Evolutionary conservation across 2,797 vertebrate species (phyloP).

Genomic region (Pseudochaenichthys georgianus): DNA sequence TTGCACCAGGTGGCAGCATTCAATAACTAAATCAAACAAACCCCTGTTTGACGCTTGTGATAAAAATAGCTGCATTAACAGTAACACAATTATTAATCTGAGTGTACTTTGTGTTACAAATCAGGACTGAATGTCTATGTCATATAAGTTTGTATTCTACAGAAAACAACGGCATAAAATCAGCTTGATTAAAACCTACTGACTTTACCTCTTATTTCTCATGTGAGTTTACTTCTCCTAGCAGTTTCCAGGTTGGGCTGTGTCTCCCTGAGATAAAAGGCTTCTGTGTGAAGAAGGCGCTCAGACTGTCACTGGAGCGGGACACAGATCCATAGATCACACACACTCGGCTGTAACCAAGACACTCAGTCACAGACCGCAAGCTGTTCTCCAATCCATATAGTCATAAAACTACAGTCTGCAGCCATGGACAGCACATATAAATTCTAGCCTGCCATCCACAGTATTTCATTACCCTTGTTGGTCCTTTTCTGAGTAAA

Average conservation of each 20-base stretch:
- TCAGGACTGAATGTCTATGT: neutral
- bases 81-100: neutral
- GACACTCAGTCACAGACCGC: conserved; percentile 59
- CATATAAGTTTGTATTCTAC: neutral
- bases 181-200: neutral
- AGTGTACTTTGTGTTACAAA: neutral
- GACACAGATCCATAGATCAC: conserved; percentile 75
- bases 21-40: conserved; percentile 29
- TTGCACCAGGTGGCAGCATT: conserved; percentile 66
- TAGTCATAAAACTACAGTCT: conserved; percentile 68
- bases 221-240: conserved; percentile 8
- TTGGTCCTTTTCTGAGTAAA: conserved; percentile 10
- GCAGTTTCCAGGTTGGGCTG: conserved; percentile 38
- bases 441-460: conserved; percentile 52
- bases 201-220: neutral
- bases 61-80: neutral
- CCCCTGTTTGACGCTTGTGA: neutral
- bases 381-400: conserved; percentile 66
- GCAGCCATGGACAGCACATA: conserved; percentile 57
- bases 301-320: conserved; percentile 60
- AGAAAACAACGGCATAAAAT: neutral
- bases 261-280: conserved; percentile 51
- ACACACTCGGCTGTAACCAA: conserved; percentile 75
- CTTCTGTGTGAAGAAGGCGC: conserved; percentile 61
- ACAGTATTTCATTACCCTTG: conserved; percentile 36